Evolutionary conservation across 2,797 vertebrate species (phyloP).

Genomic region (Meriones psammophilus): DNA sequence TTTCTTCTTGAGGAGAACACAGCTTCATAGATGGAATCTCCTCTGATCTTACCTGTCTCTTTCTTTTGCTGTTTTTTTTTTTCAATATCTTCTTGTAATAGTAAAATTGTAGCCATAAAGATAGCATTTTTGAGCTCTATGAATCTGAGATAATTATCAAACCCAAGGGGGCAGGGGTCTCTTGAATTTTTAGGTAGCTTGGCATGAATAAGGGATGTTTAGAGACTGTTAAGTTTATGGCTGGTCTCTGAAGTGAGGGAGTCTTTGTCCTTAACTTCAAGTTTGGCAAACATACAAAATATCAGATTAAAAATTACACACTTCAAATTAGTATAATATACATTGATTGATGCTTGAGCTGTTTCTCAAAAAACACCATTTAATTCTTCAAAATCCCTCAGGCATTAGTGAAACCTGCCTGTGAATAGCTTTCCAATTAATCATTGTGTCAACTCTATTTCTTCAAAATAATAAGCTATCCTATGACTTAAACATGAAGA

Average conservation of each 20-base stretch:
- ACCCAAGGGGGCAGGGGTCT: background rate
- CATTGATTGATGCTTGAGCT: background rate
- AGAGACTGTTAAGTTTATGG: background rate
- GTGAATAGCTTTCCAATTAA: background rate
- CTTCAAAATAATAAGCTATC: background rate
- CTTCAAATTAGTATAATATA: constrained; percentile 50
- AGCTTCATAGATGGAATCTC: background rate
- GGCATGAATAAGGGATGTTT: background rate
- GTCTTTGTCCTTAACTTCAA: background rate
- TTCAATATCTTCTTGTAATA: background rate
- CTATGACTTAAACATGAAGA: background rate
- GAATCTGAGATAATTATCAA: background rate
- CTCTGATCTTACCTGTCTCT: background rate
- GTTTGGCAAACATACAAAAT: background rate
- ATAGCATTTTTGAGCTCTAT: background rate
- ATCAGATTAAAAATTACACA: background rate
- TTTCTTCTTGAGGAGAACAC: background rate
- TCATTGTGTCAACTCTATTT: background rate
- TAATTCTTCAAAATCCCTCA: constrained; percentile 28
- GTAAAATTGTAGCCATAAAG: background rate
- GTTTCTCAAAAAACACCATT: constrained; percentile 31
- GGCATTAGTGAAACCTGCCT: background rate
- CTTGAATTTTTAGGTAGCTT: background rate
- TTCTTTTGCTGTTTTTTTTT: background rate
- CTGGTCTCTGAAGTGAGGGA: background rate